A percentile compares a stretch with the other conserved stretches of the same genome.
phyloP scores from a whole-genome alignment of 2,797 vertebrate species.

The Cichlasoma orientale region DNA sequence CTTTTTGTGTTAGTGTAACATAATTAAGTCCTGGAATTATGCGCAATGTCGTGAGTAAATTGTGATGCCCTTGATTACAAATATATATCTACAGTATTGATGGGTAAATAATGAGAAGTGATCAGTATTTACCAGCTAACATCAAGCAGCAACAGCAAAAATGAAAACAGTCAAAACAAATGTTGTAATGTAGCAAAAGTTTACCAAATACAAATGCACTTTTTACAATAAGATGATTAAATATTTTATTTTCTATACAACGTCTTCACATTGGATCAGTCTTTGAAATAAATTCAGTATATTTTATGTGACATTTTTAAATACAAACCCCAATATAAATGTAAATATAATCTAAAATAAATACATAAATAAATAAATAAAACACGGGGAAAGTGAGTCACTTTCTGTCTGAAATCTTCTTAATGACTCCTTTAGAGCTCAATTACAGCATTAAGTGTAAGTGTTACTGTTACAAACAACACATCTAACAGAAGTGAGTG shows the following conservation, averaged over 20 bases:
- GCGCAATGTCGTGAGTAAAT: background rate
- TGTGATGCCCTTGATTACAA: background rate
- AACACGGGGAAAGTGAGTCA: background rate
- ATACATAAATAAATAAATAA: constrained; percentile 8
- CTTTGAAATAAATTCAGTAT: background rate
- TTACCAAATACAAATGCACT: constrained; percentile 34
- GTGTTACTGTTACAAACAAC: background rate
- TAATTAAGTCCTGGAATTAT: background rate
- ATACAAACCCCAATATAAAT: background rate
- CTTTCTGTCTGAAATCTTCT: background rate
- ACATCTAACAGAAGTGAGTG: background rate
- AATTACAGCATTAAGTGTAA: background rate
- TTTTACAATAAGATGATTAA: constrained; percentile 19
- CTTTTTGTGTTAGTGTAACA: background rate
- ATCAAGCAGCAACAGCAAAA: constrained; percentile 13
- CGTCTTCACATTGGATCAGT: background rate
- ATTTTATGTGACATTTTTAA: background rate
- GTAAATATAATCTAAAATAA: background rate
- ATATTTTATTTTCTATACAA: constrained; percentile 35
- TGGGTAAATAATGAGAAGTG: background rate
- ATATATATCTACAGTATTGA: background rate
- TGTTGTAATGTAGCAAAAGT: constrained; percentile 21
- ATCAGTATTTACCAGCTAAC: background rate
- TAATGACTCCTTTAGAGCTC: background rate
- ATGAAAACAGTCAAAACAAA: background rate